A percentile compares a stretch with the other conserved stretches of the same genome.
These are phyloP conservation scores for Globodera rostochiensis DNA, from an alignment of 1,140 invertebrate genomes.

Conservation along the genomic window DNA sequence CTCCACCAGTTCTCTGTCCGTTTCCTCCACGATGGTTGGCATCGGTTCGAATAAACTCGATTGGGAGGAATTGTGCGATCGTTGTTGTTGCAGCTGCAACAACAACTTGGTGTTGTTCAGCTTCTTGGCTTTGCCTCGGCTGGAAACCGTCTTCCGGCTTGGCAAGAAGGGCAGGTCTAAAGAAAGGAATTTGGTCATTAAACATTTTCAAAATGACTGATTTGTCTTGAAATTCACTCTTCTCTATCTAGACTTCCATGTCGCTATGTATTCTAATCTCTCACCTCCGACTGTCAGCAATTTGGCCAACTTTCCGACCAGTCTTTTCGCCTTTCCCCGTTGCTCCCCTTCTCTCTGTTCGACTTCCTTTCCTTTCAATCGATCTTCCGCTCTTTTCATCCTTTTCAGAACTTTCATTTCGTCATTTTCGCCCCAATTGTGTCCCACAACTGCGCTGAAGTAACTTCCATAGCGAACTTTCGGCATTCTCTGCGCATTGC, in stretches of 20 bases:
- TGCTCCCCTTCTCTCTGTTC: not conserved
- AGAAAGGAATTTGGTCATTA: too few species aligned
- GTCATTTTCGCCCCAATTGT: not conserved
- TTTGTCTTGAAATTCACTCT: not conserved
- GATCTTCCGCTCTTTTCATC: slow-evolving; percentile 14
- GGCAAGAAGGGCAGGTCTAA: slow-evolving; percentile 17
- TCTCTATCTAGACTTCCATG: too few species aligned
- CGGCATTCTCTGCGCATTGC: slow-evolving; percentile 12
- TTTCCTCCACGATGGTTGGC: slow-evolving; percentile 28
- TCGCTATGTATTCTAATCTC: not conserved
- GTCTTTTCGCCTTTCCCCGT: slow-evolving; percentile 9
- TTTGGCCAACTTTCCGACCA: slow-evolving; percentile 20
- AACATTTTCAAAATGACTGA: not conserved
- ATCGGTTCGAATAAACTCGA: slow-evolving; percentile 21
- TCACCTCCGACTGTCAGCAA: slow-evolving; percentile 18
- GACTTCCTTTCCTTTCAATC: slow-evolving; percentile 4
- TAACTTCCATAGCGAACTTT: slow-evolving; percentile 27
- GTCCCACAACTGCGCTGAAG: not conserved
- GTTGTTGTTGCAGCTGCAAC: not conserved
- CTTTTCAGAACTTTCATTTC: not conserved
- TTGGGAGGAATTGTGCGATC: slow-evolving; percentile 6
- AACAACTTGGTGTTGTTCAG: not conserved
- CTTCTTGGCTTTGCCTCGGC: slow-evolving; percentile 13
- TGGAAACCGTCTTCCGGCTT: slow-evolving; percentile 14
- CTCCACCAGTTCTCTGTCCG: slow-evolving; percentile 12